Conservation (phyloP, 1,140 invertebrate genomes). For the Cydia splendana region DNA sequence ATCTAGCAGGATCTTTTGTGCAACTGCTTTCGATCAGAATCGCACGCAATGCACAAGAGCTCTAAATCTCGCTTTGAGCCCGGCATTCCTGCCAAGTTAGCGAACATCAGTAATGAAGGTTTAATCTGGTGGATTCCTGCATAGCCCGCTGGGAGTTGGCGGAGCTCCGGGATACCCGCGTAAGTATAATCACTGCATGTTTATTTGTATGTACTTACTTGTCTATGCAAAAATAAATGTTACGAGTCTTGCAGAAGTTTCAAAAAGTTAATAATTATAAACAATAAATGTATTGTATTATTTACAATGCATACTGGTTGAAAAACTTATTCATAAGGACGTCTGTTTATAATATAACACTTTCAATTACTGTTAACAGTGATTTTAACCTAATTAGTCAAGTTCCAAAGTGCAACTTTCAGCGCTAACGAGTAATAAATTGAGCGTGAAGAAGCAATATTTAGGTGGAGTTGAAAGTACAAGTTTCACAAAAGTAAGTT, state of each 20-base stretch:
- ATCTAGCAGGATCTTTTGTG: background rate
- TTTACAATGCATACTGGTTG: no score
- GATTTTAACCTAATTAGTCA: background rate
- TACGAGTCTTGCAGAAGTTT: no score
- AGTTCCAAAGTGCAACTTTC: background rate
- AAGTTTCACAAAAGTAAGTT: background rate
- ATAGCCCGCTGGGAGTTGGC: constrained; percentile 51
- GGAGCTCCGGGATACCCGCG: constrained; percentile 37
- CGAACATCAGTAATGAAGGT: constrained; percentile 64
- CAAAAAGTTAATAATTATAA: no score
- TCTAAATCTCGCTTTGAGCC: constrained; percentile 56
- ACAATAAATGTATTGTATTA: no score
- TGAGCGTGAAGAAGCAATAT: constrained; percentile 1
- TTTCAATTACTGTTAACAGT: background rate
- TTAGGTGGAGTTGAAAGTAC: background rate
- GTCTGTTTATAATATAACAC: background rate
- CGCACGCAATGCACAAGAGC: constrained; percentile 5
- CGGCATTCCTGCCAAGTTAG: constrained; percentile 54
- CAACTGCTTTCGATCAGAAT: background rate
- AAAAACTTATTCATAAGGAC: no score
- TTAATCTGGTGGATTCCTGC: constrained; percentile 58
- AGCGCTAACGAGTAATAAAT: background rate
- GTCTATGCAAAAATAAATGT: no score
- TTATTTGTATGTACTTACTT: background rate
- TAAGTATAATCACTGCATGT: constrained; percentile 9